phyloP scores from a whole-genome alignment of 2,797 vertebrate species.

The Cetoscarus ocellatus region DNA sequence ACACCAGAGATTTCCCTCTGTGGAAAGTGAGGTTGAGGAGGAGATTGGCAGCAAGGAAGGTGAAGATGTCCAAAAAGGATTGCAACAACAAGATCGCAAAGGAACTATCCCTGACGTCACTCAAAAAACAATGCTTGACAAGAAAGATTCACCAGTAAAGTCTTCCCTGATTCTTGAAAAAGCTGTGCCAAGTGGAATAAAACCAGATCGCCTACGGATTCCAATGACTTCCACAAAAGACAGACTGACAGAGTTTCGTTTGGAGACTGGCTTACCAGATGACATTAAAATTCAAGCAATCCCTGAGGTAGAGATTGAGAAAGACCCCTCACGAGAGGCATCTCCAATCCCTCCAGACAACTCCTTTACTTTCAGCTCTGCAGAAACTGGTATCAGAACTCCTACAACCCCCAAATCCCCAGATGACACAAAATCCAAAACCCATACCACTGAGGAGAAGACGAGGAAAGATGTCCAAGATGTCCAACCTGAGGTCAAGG shows the following conservation, averaged over 20 bases:
- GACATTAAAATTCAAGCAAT: constrained; percentile 79
- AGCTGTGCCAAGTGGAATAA: constrained; percentile 73
- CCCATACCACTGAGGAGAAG: constrained; percentile 15
- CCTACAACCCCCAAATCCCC: constrained; percentile 55
- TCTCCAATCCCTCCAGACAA: constrained; percentile 80
- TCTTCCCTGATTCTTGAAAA: constrained; percentile 70
- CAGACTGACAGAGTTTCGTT: constrained; percentile 70
- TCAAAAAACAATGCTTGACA: constrained; percentile 53
- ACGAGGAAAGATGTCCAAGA: not conserved
- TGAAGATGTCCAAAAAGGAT: constrained; percentile 26
- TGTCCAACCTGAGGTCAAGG: constrained; percentile 5
- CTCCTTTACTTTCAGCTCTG: constrained; percentile 70
- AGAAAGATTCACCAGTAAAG: constrained; percentile 69
- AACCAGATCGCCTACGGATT: constrained; percentile 78
- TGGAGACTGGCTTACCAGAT: constrained; percentile 75
- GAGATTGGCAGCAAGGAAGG: constrained; percentile 16
- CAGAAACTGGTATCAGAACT: constrained; percentile 50
- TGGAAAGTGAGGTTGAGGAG: constrained; percentile 55
- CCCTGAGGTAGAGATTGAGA: constrained; percentile 81
- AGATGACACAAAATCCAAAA: constrained; percentile 17
- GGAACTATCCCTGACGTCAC: constrained; percentile 24
- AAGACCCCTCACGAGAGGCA: constrained; percentile 82
- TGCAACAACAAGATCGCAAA: constrained; percentile 36
- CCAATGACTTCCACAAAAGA: constrained; percentile 73
- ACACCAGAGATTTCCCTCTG: constrained; percentile 63